Base-by-base conservation (phyloP, 2,113 vertebrate species). In the Pachycephala philippinensis region DNA sequence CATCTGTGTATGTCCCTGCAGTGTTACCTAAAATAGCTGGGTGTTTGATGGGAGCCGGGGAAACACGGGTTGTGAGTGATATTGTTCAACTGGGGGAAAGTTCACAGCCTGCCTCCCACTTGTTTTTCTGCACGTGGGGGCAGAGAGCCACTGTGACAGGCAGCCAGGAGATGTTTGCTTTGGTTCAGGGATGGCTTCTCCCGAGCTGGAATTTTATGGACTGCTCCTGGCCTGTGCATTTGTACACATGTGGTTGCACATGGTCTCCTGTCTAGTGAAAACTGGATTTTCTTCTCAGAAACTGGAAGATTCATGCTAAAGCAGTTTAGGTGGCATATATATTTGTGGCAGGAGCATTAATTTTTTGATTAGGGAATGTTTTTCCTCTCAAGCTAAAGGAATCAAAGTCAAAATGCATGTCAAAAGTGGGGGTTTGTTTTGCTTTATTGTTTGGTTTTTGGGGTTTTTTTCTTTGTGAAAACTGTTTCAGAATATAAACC, bases 21-120 rank as follows among this genome's bases (percentile, higher is more conserved):
- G 30, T 0, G 9, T 53, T 75, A 6, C 94, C 85, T 44, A 76
- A 92, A 95, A 96, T 96, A 96, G 9, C 70, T 4, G 50, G 42
- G 1, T 52, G 21, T 22, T 49, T 18, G 10, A 1, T 37, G 60
- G 64, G 83, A 77, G 76, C 79, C 70, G 54, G 42, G 22, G 83
- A 12, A 27, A 7, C 17, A 0, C 24, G 16, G 19, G 0, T 1
- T 5, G 33, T n/a, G 61, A 89, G 60, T 2, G 2, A 28, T 18
- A 4, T 2, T 44, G 61, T 87, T 72, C 37, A 94, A 88, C 70
- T 97, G 57, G 94, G 87, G 40, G 26, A 96, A 79, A 87, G 95
- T 82, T 95, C 91, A 64, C 11, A 5, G n/a, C 18, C 53, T n/a
- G 64, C 69, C 15, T 85, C 47, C 30, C 11, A 1, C 37, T 21